Evolutionary conservation across 2,888 invertebrate species (phyloP), one percentile per base, ranked within the genome.

Genomic region (Trichacis sp.): DNA sequence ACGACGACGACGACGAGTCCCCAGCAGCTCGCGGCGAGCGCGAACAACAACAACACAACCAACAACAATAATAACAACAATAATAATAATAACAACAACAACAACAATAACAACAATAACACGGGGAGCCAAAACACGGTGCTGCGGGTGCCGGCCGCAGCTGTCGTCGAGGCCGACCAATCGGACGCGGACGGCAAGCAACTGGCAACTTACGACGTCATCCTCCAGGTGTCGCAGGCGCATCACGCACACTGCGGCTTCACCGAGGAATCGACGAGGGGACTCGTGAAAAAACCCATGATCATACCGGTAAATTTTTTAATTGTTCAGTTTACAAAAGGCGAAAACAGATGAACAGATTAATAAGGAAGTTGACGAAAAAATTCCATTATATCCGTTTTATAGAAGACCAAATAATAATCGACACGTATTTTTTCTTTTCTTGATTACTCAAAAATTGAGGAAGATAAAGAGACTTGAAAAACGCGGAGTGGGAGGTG

Each of bases 201-300:
- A 79, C 82, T 92, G 75, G 90, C 91, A 49, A 88, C 93, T 70
- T 93, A 93, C 83, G 93, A 93, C 85, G 88, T 93, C 74, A 93
- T 94, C 74, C 87, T 92, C 74, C 90, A 91, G 77, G 90, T 94
- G 46, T 91, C 93, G 5, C 91, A 91, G 79, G 96, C 97, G 4
- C 96, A 97, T 84, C 92, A 92, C 76, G 90, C 91, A 73, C 92
- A 95, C 85, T 96, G 96, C 86, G 91, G 92, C 66, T 95, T 94
- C 85, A 95, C 94, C 15, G 94, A 96, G 76, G 95, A 96, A 77
- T 90, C 92, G 73, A 91, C 92, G 49, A 85, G 91, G 75, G 88
- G 88, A 71, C 86, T 94, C 67, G 88, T 89, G 70, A 87, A 89
- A 79, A 91, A 90, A 79, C 92, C 92, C 47, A 87, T 93, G 73